Conservation (phyloP, 2,888 invertebrate genomes). For the Athripsodes cinereus region DNA sequence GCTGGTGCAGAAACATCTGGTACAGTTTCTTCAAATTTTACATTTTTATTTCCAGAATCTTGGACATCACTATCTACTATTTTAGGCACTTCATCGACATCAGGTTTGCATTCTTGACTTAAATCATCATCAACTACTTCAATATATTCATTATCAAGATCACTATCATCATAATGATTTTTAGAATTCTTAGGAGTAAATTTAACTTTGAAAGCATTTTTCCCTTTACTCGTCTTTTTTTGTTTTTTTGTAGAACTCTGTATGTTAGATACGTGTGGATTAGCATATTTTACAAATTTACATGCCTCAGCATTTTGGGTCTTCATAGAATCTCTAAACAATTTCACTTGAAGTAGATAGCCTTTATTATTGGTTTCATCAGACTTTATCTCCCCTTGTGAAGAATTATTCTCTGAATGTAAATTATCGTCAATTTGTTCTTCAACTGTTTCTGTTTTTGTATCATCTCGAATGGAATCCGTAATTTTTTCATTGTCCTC, state of each 20-base stretch:
- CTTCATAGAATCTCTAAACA: constrained; percentile 11
- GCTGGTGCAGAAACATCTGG: background rate
- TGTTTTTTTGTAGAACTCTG: background rate
- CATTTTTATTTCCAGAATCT: constrained; percentile 2
- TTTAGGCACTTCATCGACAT: background rate
- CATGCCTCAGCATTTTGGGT: background rate
- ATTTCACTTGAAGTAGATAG: constrained; percentile 14
- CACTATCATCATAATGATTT: constrained; percentile 3
- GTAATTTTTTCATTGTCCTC: background rate
- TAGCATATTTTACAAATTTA: constrained; percentile 1
- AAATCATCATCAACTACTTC: constrained; percentile 4
- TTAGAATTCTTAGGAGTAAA: constrained; percentile 32
- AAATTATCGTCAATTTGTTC: background rate
- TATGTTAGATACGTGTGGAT: background rate
- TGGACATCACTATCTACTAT: background rate
- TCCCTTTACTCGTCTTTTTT: background rate
- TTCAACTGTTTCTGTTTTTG: background rate
- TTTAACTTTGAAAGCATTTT: constrained; percentile 17
- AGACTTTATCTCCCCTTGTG: background rate
- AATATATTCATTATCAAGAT: background rate
- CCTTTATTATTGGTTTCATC: constrained; percentile 11
- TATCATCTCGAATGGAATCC: background rate
- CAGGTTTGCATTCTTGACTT: background rate
- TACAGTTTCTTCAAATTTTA: background rate
- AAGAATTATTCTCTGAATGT: background rate